Evolutionary conservation across 1,140 invertebrate genomes (phyloP), one percentile per base, ranked within the genome.

Genomic region (Kradibia gibbosae): DNA sequence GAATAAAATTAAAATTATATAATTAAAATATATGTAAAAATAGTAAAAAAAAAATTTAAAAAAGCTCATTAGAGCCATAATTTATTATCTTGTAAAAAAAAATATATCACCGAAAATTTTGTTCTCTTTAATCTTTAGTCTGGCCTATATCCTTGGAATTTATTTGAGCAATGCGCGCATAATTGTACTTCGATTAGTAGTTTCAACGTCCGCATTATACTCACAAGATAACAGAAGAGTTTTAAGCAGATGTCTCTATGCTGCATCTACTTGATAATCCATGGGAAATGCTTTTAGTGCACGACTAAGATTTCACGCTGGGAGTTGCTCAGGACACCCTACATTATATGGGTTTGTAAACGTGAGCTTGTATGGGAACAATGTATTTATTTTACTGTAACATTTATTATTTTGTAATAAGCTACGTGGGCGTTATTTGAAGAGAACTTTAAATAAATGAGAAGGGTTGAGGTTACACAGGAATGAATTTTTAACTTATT

Each of bases 341-440:
- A 75, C 1, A 2, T 57, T 25, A n/a, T 53, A 57, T 57, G 15
- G 34, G 11, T 65, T 8, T 13, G 60, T 65, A 17, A 25, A 11
- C n/a, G n/a, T n/a, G n/a, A n/a, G n/a, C n/a, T n/a, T n/a, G n/a
- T n/a, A n/a, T n/a, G n/a, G n/a, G n/a, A n/a, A n/a, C 11, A 53
- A 31, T 20, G 25, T n/a, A 39, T 25, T 48, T 48, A 17, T 50
- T 34, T 55, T 50, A 28, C 13, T 28, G 11, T 3, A 39, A 4
- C 80, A 85, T 84, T 85, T 83, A 85, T 86, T 87, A 86, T 71
- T 85, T 85, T 78, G 84, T 86, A 86, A 88, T 87, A 85, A 86
- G 86, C 81, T 15, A 13, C n/a, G 85, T 85, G 80, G 84, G 86
- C 82, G 84, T 86, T 85, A 85, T 85, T 88, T 45, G 42, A 31